Conservation (phyloP, 2,113 vertebrate species). For the Aptenodytes patagonicus region DNA sequence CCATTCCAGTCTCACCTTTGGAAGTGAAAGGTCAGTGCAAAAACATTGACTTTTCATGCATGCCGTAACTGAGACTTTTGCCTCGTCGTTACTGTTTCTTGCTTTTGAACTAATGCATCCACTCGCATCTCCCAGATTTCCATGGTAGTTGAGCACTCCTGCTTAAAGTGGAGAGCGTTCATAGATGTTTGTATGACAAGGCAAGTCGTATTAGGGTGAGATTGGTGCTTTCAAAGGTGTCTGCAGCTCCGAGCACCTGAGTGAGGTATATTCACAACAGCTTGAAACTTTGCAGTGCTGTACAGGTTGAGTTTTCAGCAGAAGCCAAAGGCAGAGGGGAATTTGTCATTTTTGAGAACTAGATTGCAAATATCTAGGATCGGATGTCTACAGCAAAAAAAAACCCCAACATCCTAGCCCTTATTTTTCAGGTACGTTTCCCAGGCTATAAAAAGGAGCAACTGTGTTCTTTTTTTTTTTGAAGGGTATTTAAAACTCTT, state of each 20-base stretch:
- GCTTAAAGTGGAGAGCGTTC: not conserved
- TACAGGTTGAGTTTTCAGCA: not conserved
- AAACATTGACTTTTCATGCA: slow-evolving; percentile 51
- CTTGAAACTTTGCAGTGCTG: not conserved
- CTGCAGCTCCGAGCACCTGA: not conserved
- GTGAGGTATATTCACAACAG: not conserved
- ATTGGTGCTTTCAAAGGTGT: not conserved
- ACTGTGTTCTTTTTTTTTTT: not conserved
- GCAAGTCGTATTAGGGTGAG: not conserved
- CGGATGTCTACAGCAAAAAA: not conserved
- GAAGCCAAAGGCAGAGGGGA: not conserved
- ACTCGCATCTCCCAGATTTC: not conserved
- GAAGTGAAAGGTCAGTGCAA: slow-evolving; percentile 44
- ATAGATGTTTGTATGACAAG: not conserved
- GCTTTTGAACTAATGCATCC: not conserved
- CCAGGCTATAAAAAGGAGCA: not conserved
- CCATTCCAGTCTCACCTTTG: slow-evolving; percentile 73
- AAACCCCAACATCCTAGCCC: not conserved
- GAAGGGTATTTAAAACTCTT: not conserved
- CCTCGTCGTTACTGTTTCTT: not conserved
- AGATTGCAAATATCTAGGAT: not conserved
- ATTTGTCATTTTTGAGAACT: not conserved
- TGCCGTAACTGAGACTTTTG: not conserved
- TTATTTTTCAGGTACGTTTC: not conserved
- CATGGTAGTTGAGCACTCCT: not conserved